A percentile compares a stretch with the other conserved stretches of the same genome.
These are phyloP conservation scores for Nasonia giraulti DNA, from an alignment of 1,140 invertebrate genomes.

Conservation along the genomic window DNA sequence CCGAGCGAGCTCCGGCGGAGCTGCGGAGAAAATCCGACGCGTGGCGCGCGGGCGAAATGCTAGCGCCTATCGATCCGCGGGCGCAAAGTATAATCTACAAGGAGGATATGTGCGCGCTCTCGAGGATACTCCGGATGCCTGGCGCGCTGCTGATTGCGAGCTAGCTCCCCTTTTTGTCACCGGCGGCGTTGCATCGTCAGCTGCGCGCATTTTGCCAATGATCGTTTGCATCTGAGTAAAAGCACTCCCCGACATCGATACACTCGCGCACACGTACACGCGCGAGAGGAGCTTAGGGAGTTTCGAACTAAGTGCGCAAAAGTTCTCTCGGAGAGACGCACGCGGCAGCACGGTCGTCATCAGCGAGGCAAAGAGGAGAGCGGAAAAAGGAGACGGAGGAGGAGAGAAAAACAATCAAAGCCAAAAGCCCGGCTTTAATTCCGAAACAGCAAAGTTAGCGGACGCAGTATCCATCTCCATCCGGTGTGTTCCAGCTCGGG, in stretches of 20 bases:
- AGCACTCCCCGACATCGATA: too few species aligned
- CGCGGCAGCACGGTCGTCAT: background rate
- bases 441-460: constrained; percentile 38
- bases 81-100: constrained; percentile 40
- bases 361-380: background rate
- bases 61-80: constrained; percentile 31
- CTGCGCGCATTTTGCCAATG: too few species aligned
- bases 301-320: background rate
- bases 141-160: constrained; percentile 1
- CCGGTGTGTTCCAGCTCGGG: background rate
- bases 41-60: constrained; percentile 29
- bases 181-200: too few species aligned
- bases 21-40: constrained; percentile 8
- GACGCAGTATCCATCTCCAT: constrained; percentile 30
- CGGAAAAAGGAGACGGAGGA: background rate
- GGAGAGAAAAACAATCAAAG: background rate
- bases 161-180: background rate
- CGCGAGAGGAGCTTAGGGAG: background rate
- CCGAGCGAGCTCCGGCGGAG: background rate
- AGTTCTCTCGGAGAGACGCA: background rate
- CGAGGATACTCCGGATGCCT: constrained; percentile 10
- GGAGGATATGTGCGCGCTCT: constrained; percentile 7
- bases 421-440: constrained; percentile 42
- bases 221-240: too few species aligned
- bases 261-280: background rate